phyloP scores from a whole-genome alignment of 1,140 invertebrate species.

The Mizuhopecten yessoensis region DNA sequence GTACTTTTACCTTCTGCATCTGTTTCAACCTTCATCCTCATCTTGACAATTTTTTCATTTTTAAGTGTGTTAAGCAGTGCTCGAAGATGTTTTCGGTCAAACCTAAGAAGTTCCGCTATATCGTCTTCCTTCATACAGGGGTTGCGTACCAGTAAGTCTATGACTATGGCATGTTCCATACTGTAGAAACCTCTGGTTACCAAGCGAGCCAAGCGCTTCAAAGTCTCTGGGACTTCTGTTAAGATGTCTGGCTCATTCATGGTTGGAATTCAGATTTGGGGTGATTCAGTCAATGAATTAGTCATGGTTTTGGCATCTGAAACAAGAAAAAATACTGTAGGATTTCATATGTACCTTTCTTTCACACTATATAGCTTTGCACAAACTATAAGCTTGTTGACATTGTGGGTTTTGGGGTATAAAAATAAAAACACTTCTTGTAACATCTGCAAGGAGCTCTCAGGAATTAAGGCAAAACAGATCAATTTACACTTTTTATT shows the following conservation, averaged over 20 bases:
- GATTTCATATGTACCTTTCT: no score
- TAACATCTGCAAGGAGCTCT: no score
- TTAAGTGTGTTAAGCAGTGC: slow-evolving; percentile 93
- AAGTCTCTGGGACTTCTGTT: slow-evolving; percentile 79
- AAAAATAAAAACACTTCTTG: no score
- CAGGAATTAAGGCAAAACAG: no score
- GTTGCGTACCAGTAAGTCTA: slow-evolving; percentile 97
- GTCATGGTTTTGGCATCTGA: neutral
- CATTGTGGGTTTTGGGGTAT: no score
- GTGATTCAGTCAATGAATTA: neutral
- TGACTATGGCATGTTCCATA: slow-evolving; percentile 95
- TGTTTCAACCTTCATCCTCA: slow-evolving; percentile 95
- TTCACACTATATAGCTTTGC: no score
- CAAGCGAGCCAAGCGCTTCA: slow-evolving; percentile 94
- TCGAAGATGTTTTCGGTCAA: slow-evolving; percentile 96
- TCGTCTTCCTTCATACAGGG: slow-evolving; percentile 99
- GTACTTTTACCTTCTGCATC: slow-evolving; percentile 97
- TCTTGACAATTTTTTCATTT: slow-evolving; percentile 97
- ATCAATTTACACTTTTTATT: no score
- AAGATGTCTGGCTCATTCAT: slow-evolving; percentile 77
- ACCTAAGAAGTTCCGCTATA: slow-evolving; percentile 95
- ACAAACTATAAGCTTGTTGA: no score
- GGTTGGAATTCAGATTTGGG: neutral
- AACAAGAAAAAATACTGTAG: no score
- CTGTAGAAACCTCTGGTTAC: slow-evolving; percentile 96